Base-by-base conservation (phyloP, 2,113 vertebrate species). In the Dasyprocta punctata region DNA sequence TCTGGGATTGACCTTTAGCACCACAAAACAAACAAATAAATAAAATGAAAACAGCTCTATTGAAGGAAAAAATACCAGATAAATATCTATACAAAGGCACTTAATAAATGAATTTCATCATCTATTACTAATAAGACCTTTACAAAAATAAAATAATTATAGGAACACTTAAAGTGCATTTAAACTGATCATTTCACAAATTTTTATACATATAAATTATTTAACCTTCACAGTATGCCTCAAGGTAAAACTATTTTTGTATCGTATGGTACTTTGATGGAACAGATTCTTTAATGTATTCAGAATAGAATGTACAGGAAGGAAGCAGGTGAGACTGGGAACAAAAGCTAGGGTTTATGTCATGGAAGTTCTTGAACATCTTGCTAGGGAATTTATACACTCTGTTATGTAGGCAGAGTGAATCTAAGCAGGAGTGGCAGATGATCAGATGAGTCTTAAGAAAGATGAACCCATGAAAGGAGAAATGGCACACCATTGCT, bases 21-120 rank as follows among this genome's bases (percentile, higher is more conserved):
- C 33, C 41, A 60, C 16, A 38, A 52, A 63, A 77, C 30, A 22
- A 7, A 56, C 4, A 22, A 81, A 54, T 7, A 41, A 84, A 84
- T 41, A 28, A 86, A 86, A 87, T 80, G 75, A 84, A 82, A 41
- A 71, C 67, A 24, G n/a, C 60, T 54, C 38, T 20, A 49, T 71
- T 17, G 63, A 71, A 71, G 49, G 28, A 87, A 95, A 94, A 94
- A 90, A 49, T 86, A 47, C 1, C 38, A 93, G 38, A 47, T 86
- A 92, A 85, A 85, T 49, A 91, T 54, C 67, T 61, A 26, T 65
- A 97, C 38, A 86, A 84, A 83, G 16, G 3, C 83, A 90, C 20
- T 47, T 67, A 24, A 67, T 69, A 92, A 89, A 78, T 69, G 86
- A 95, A 83, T 38, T 96, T 81, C 44, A 85, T 30, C 20, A 69